These are phyloP conservation scores for Agelaius tricolor DNA, from an alignment of 2,113 vertebrate genomes.

Conservation along the genomic window DNA sequence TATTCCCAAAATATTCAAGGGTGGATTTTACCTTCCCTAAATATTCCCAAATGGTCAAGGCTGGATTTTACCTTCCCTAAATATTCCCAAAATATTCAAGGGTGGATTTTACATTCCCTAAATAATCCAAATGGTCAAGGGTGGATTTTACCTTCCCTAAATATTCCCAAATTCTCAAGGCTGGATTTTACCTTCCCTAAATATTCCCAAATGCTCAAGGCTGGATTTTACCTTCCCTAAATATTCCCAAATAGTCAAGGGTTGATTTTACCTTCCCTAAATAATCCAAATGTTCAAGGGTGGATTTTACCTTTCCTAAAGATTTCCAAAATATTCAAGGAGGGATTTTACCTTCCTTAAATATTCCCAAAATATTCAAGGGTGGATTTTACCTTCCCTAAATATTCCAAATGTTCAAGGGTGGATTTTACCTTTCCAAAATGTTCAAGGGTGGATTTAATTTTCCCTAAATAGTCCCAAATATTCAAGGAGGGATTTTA, in stretches of 20 bases:
- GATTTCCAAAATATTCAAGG: not conserved
- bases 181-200: not conserved
- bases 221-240: not conserved
- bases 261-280: not conserved
- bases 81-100: not conserved
- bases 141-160: not conserved
- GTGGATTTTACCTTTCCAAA: not conserved
- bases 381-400: not conserved
- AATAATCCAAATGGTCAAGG: not conserved
- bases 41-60: too few species aligned
- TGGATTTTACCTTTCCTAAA: not conserved
- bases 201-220: not conserved
- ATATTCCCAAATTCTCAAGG: rapidly evolving
- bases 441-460: not conserved
- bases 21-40: not conserved
- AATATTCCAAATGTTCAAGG: not conserved
- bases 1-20: not conserved
- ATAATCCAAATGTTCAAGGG: too few species aligned
- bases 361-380: not conserved
- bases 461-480: not conserved
- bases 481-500: too few species aligned
- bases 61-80: not conserved
- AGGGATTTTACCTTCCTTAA: not conserved
- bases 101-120: not conserved
- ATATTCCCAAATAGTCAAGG: not conserved